phyloP scores from a whole-genome alignment of 1,140 invertebrate genomes.

The Phocides pigmalion region DNA sequence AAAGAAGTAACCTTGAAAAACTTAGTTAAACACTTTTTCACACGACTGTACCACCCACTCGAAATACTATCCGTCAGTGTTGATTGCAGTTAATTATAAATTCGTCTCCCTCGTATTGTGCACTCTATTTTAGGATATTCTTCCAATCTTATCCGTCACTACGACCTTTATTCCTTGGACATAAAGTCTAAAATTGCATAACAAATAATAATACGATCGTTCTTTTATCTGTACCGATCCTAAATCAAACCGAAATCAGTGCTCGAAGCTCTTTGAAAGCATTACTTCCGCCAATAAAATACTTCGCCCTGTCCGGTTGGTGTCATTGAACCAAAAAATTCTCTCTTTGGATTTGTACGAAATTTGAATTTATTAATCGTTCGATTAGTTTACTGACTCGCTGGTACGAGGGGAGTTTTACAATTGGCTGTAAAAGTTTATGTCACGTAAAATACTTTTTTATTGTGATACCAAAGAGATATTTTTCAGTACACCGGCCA shows the following conservation, averaged over 20 bases:
- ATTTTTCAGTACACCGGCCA: too few relatives aligned
- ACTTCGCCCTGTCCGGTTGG: conserved; percentile 58
- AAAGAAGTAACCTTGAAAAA: too few relatives aligned
- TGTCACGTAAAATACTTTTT: conserved; percentile 33
- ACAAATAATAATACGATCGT: conserved; percentile 40
- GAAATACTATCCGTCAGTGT: conserved; percentile 82
- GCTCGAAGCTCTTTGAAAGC: conserved; percentile 65
- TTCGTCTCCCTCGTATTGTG: conserved; percentile 78
- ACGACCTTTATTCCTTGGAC: conserved; percentile 1
- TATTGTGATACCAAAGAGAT: conserved; percentile 18
- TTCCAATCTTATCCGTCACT: conserved; percentile 23
- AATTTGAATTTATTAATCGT: conserved; percentile 37
- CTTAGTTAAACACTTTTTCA: conserved; percentile 35
- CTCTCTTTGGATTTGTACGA: conserved; percentile 42
- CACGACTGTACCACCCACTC: conserved; percentile 60
- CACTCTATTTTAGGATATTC: conserved; percentile 60
- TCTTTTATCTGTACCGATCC: conserved; percentile 66
- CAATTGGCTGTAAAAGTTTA: conserved; percentile 31
- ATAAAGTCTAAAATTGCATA: conserved; percentile 42
- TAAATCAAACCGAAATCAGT: conserved; percentile 77
- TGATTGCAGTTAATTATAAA: conserved; percentile 84
- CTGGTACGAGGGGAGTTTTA: conserved; percentile 24
- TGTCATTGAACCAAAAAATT: conserved; percentile 48
- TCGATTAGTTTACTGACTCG: conserved; percentile 25
- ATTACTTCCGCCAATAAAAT: conserved; percentile 78